Base-by-base conservation (phyloP, 2,797 vertebrate genomes). In the Zalophus californianus region DNA sequence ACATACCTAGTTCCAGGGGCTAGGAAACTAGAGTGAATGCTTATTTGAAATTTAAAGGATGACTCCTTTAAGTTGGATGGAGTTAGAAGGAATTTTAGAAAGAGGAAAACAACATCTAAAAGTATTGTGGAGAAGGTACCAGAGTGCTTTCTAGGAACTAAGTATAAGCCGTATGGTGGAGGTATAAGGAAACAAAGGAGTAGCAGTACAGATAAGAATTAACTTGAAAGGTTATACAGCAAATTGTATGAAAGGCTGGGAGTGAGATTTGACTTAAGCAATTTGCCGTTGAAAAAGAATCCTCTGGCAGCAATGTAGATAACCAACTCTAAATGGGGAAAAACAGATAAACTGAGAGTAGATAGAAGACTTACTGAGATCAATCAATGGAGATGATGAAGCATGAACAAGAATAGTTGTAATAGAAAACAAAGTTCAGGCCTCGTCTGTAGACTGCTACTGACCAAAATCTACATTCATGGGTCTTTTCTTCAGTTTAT, bases 11-110 rank as follows among this genome's bases (percentile, higher is more conserved):
- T 12, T 32, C 48, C 64, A 83, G 54, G 5, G 38, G 48, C 13
- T 83, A 73, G 56, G 27, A 82, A 89, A 88, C 20, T 35, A 70
- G 58, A 70, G 18, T 75, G n/a, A 89, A 89, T 35, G 27, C 11
- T 89, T 83, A 75, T 64, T 73, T 83, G 44, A 75, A 94, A 89
- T 83, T 64, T 73, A 88, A 89, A 89, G n/a, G 56, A 41, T 94
- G 29, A 83, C 12, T 77, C n/a, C 11, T 75, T 66, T 83, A 66
- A 62, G 58, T 38, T 83, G 13, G 29, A 54, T 41, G 20, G 60
- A 8, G 41, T 68, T 77, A 38, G 18, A 90, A 77, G 32, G 58
- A 90, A 84, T 90, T 90, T 70, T 90, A 75, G 50, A 20, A 50
- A 66, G 68, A 72, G 38, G 10, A 44, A 64, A 44, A 73, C 44